A percentile compares a stretch with the other conserved stretches of the same genome.
These are phyloP conservation scores for Lophotis ruficrista DNA, from an alignment of 2,113 vertebrate genomes.

Conservation along the genomic window DNA sequence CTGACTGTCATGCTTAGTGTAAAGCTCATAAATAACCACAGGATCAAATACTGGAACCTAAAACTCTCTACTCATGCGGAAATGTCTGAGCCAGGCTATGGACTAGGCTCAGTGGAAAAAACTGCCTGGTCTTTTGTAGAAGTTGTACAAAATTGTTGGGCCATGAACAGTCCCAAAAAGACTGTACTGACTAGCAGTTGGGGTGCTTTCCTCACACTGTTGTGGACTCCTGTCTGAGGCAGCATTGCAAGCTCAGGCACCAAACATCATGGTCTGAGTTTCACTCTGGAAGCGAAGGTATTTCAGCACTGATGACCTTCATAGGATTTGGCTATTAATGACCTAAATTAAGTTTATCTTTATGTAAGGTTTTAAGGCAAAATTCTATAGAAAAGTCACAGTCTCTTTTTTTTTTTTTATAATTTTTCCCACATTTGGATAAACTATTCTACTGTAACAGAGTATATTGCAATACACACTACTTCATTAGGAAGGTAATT, in stretches of 20 bases:
- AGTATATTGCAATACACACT: not conserved
- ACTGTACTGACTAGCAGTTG: accelerated
- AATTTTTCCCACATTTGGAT: not conserved
- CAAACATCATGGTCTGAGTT: not conserved
- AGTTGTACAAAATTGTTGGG: not conserved
- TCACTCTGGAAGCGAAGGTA: not conserved
- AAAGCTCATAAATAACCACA: not conserved
- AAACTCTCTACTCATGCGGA: not conserved
- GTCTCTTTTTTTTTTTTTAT: not conserved
- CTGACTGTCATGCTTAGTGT: not conserved
- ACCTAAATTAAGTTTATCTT: not conserved
- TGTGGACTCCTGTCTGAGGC: too few relatives aligned
- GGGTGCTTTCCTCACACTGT: not conserved
- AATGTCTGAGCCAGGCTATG: not conserved
- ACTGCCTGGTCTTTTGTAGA: not conserved
- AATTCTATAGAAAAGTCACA: not conserved
- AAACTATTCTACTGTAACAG: not conserved
- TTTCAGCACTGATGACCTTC: not conserved
- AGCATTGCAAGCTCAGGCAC: not conserved
- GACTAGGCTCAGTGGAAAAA: not conserved
- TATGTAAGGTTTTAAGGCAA: not conserved
- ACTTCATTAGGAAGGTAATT: not conserved
- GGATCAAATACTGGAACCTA: not conserved
- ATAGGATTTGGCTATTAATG: not conserved
- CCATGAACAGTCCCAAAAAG: not conserved